Evolutionary conservation across 1,140 invertebrate species (phyloP).

Genomic region (Heliconius eleuchia): DNA sequence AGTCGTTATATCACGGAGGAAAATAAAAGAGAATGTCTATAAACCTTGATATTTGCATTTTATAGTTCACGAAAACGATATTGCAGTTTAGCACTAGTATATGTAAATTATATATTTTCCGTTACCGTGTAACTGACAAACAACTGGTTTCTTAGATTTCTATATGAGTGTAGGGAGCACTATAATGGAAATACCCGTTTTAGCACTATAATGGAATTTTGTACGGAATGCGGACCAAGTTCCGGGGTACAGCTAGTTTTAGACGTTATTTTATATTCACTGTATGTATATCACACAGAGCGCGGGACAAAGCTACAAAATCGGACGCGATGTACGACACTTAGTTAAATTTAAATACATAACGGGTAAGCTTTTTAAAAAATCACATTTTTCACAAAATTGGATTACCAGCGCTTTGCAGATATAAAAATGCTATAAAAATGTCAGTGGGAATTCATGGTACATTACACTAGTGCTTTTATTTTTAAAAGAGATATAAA

Average conservation of each 20-base stretch:
- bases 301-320: conserved; percentile 1
- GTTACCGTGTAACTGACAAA: no score
- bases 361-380: conserved; percentile 4
- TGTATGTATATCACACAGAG: neutral
- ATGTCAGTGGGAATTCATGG: conserved; percentile 10
- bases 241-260: neutral
- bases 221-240: no score
- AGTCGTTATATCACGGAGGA: no score
- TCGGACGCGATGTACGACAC: conserved; percentile 12
- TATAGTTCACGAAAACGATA: no score
- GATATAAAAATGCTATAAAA: conserved; percentile 11
- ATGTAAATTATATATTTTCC: no score
- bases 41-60: no score
- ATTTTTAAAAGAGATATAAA: conserved; percentile 2
- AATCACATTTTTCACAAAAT: conserved; percentile 11
- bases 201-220: no score
- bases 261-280: neutral
- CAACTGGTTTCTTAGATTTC: no score
- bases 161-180: no score
- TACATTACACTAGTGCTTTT: conserved; percentile 11
- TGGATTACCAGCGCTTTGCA: conserved; percentile 13
- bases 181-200: no score
- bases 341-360: conserved; percentile 15
- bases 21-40: no score
- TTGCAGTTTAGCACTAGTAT: no score